These are phyloP conservation scores for Lacerta viridis DNA, from an alignment of 2,797 vertebrate species.

Conservation along the genomic window DNA sequence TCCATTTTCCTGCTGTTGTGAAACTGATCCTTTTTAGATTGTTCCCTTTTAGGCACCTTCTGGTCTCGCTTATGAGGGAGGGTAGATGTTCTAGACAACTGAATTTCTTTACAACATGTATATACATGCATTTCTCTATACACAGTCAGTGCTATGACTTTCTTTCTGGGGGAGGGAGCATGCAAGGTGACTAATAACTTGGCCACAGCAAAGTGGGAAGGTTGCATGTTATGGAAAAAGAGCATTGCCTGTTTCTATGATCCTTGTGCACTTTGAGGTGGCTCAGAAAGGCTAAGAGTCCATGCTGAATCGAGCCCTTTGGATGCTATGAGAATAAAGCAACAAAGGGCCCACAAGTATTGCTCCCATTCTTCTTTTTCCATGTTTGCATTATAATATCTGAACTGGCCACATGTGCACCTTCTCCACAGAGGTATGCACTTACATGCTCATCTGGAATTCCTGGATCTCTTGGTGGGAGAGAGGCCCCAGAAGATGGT, in stretches of 20 bases:
- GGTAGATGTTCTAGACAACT: background rate
- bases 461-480: background rate
- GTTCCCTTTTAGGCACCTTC: background rate
- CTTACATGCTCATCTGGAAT: background rate
- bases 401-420: background rate
- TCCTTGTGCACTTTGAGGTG: background rate
- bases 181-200: background rate
- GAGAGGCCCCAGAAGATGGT: background rate
- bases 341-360: background rate
- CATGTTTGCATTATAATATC: background rate
- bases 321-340: background rate
- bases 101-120: background rate
- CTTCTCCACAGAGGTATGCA: background rate
- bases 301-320: background rate
- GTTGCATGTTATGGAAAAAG: background rate
- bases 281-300: background rate
- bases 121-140: background rate
- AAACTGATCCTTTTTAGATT: background rate
- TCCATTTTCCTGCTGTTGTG: background rate
- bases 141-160: background rate
- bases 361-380: background rate
- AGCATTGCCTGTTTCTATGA: background rate
- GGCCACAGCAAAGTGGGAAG: background rate
- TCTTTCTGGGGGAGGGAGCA: background rate
- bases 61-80: background rate